A percentile compares a stretch with the other conserved stretches of the same genome.
phyloP scores from a whole-genome alignment of 2,113 vertebrate genomes.

The Elgaria multicarinata region DNA sequence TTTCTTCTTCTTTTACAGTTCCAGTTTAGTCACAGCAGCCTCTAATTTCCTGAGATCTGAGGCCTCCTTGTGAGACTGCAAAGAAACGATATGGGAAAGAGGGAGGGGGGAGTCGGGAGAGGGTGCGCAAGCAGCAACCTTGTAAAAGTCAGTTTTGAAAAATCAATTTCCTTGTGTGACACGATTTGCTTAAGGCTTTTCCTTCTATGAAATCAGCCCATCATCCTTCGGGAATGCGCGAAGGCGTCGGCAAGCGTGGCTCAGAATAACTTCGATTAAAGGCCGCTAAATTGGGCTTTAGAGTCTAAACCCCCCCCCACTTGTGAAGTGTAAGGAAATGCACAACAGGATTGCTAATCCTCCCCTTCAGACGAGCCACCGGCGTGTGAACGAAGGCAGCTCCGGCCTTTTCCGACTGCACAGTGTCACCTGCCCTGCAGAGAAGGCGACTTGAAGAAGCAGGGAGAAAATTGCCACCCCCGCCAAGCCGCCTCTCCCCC shows the following conservation, averaged over 20 bases:
- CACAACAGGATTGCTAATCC: background rate
- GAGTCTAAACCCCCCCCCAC: background rate
- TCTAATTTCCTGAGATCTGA: conserved; percentile 71
- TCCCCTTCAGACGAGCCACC: background rate
- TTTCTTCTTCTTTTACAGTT: conserved; percentile 55
- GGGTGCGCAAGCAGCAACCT: conserved; percentile 50
- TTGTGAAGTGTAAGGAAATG: conserved; percentile 9
- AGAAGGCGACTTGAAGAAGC: background rate
- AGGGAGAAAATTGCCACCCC: conserved; percentile 7
- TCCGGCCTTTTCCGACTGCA: background rate
- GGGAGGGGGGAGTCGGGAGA: background rate
- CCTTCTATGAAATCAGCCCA: conserved; percentile 70
- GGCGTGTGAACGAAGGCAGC: background rate
- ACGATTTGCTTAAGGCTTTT: conserved; percentile 71
- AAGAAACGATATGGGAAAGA: conserved; percentile 54
- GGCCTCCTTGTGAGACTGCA: conserved; percentile 63
- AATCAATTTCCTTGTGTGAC: conserved; percentile 72
- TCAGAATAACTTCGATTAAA: conserved; percentile 72
- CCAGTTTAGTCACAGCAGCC: conserved; percentile 64
- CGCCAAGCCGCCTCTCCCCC: background rate
- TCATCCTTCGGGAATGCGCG: conserved; percentile 58
- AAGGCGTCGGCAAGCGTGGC: conserved; percentile 58
- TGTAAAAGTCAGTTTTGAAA: conserved; percentile 74
- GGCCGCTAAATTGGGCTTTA: conserved; percentile 64
- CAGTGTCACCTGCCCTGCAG: background rate